These are phyloP conservation scores for Boloria selene DNA, from an alignment of 2,888 invertebrate genomes.

Conservation along the genomic window DNA sequence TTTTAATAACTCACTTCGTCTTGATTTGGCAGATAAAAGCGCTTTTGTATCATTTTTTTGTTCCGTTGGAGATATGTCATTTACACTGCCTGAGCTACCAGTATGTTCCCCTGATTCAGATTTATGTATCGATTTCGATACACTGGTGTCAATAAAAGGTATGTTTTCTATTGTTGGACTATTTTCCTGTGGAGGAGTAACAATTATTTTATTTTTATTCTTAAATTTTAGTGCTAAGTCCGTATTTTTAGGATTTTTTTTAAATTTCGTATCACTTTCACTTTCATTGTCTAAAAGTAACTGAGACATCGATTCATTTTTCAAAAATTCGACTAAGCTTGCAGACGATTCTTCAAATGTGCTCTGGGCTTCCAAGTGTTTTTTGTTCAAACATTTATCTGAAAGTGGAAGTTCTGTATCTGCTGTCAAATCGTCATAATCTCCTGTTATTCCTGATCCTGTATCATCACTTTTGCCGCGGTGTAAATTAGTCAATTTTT, in stretches of 20 bases:
- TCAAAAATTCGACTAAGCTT: slow-evolving; percentile 76
- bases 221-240: slow-evolving; percentile 75
- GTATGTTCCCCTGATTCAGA: slow-evolving; percentile 73
- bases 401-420: slow-evolving; percentile 82
- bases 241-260: slow-evolving; percentile 55
- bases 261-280: slow-evolving; percentile 64
- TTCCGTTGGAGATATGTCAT: slow-evolving; percentile 69
- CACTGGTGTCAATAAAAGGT: slow-evolving; percentile 73
- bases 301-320: slow-evolving; percentile 71
- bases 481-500: slow-evolving; percentile 53
- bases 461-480: slow-evolving; percentile 86
- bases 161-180: slow-evolving; percentile 82
- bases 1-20: slow-evolving; percentile 82
- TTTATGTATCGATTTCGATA: slow-evolving; percentile 65
- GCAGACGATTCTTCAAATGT: slow-evolving; percentile 83
- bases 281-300: slow-evolving; percentile 66
- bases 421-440: slow-evolving; percentile 85
- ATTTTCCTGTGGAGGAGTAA: slow-evolving; percentile 84
- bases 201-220: slow-evolving; percentile 82
- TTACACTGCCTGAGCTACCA: slow-evolving; percentile 72
- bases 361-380: slow-evolving; percentile 78
- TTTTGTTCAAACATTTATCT: slow-evolving; percentile 65
- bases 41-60: slow-evolving; percentile 61
- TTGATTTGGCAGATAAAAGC: slow-evolving; percentile 75
- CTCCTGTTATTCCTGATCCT: slow-evolving; percentile 86